Base-by-base conservation (phyloP, 2,888 invertebrate species). In the Beris chalybata region DNA sequence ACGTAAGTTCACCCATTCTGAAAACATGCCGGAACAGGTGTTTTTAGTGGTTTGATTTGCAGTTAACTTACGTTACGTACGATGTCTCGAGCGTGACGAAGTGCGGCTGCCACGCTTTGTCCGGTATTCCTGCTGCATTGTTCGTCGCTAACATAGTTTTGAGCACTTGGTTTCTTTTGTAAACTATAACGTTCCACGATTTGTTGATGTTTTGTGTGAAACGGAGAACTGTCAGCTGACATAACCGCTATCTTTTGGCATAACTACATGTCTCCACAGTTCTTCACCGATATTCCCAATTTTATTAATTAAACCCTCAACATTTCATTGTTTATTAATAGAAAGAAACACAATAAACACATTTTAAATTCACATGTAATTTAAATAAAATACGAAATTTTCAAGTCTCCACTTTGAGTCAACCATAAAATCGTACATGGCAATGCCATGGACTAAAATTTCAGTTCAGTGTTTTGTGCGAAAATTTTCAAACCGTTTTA, bases 1-100 rank as follows among this genome's bases (percentile, higher is more conserved):
- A 82, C 0, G 88, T 85, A 58, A 99, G 85, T 74, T 90, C 90
- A 0, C 99, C 99, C 95, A 98, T 97, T 54, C 94, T 94, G 68
- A 70, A 69, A 64, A 45, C 38, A 68, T 68, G 64, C 66, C 53
- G 15, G 45, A 44, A 47, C 7, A 38, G 9, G 38, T 38, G 38
- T n/a, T 38, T 2, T 48, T 32, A 6, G 43, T 32, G 9, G 13
- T 53, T 12, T 22, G 22, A 22, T 22, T 22, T 22, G 22, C 22
- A 22, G 22, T 22, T 22, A 3, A 5, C 43, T 22, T 32, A 53
- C 55, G 58, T 55, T 43, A 65, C 88, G 86, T 83, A 93, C 93
- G 91, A 88, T 67, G 94, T 94, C 80, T 93, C 92, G 64, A 95
- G 78, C 15, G 89, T 84, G 5, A 92, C 92, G 73, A 89, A 87